Conservation (phyloP, 2,888 invertebrate genomes). For the Ophion ventricosus region DNA sequence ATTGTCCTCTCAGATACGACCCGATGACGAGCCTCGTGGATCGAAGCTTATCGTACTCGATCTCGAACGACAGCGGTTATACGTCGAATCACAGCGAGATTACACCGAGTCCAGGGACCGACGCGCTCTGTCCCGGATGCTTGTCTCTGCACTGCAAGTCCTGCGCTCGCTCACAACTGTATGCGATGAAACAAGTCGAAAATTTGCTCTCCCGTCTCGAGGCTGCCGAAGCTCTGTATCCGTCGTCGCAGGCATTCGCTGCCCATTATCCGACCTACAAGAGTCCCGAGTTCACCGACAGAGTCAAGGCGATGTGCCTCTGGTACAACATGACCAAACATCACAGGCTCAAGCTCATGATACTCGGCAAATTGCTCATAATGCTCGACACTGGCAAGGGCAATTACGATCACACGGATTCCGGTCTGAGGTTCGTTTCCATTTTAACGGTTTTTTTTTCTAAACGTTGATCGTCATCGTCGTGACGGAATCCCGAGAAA, state of each 20-base stretch:
- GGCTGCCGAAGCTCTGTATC: slow-evolving; percentile 91
- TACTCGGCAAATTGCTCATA: slow-evolving; percentile 88
- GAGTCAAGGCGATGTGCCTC: slow-evolving; percentile 92
- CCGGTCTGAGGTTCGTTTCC: slow-evolving; percentile 67
- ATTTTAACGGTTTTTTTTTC: slow-evolving; percentile 1
- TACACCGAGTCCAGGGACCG: slow-evolving; percentile 63
- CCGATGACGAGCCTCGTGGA: slow-evolving; percentile 70
- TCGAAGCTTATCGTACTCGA: slow-evolving; percentile 60
- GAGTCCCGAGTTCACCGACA: slow-evolving; percentile 87
- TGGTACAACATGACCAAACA: slow-evolving; percentile 96
- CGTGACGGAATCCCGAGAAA: background rate
- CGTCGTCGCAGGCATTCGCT: slow-evolving; percentile 92
- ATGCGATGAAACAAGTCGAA: slow-evolving; percentile 90
- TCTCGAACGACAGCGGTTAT: slow-evolving; percentile 66
- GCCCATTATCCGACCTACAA: slow-evolving; percentile 89
- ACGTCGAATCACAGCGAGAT: slow-evolving; percentile 22
- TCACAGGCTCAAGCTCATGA: slow-evolving; percentile 91
- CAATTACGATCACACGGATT: slow-evolving; percentile 75
- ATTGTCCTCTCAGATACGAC: slow-evolving; percentile 72
- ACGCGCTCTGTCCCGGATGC: slow-evolving; percentile 86
- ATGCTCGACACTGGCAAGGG: slow-evolving; percentile 78
- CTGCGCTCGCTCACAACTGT: slow-evolving; percentile 89
- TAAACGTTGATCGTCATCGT: background rate
- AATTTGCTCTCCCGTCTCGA: slow-evolving; percentile 89
- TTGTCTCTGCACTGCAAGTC: slow-evolving; percentile 89